These are phyloP conservation scores for Philonicus albiceps DNA, from an alignment of 2,888 invertebrate genomes.

Conservation along the genomic window DNA sequence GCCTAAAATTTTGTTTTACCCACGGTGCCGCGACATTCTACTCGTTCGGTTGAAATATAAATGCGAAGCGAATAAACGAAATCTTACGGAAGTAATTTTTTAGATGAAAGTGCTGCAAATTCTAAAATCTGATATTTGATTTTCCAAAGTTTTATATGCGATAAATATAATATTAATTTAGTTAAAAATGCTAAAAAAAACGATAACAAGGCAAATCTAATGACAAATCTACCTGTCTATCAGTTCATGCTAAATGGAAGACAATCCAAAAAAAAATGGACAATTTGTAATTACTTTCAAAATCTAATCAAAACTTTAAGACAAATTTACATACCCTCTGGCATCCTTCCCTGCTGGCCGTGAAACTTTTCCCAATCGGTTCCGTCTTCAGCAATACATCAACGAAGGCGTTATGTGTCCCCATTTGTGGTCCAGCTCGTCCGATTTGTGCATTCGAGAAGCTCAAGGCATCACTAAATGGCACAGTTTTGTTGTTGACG, in stretches of 20 bases:
- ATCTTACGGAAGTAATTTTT: too few relatives aligned
- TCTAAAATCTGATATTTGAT: too few relatives aligned
- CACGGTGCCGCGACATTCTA: too few relatives aligned
- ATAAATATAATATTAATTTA: not conserved
- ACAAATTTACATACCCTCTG: conserved; percentile 65
- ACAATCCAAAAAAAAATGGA: not conserved
- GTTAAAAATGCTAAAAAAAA: not conserved
- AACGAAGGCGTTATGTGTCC: conserved; percentile 61
- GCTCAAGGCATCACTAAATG: conserved; percentile 70
- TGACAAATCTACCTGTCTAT: not conserved
- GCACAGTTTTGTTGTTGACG: conserved; percentile 74
- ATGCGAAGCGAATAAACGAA: too few relatives aligned
- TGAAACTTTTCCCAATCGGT: conserved; percentile 62
- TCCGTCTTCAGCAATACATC: conserved; percentile 66
- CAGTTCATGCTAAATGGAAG: not conserved
- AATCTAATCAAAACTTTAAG: not conserved
- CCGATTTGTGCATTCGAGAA: conserved; percentile 76
- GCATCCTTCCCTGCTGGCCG: conserved; percentile 67
- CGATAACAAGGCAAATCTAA: not conserved
- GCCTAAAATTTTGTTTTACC: too few relatives aligned
- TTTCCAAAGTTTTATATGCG: too few relatives aligned
- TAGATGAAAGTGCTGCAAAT: too few relatives aligned
- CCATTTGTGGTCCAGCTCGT: conserved; percentile 67
- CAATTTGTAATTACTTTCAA: not conserved
- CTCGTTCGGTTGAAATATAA: too few relatives aligned